Evolutionary conservation across 1,140 invertebrate genomes (phyloP), one percentile per base, ranked within the genome.

Genomic region (Aplysia californica): DNA sequence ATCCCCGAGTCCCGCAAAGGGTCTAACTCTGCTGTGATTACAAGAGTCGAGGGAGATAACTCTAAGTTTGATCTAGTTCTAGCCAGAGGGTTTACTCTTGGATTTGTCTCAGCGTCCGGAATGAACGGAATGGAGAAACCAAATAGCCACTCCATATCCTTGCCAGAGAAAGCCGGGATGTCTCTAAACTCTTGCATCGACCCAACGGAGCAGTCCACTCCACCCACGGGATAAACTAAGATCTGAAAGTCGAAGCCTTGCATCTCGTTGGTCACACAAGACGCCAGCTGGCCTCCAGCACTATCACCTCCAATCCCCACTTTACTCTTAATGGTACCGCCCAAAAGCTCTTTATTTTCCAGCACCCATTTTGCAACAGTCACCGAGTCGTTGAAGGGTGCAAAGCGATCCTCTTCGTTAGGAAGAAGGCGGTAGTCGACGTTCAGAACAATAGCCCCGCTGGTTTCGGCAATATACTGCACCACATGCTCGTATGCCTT

Each of bases 221-320:
- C 10, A 50, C 10, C 10, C n/a, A 50, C 10, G 44, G n/a, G n/a
- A 50, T 50, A 15, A 50, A 15, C 10, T 50, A 15, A 50, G 44
- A 50, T 15, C 10, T 15, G n/a, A 50, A 50, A n/a, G n/a, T n/a
- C 10, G 44, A 50, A n/a, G 44, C 10, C 10, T 15, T 50, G 44
- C 10, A 50, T 50, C n/a, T n/a, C n/a, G 44, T 50, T n/a, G 10
- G n/a, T 15, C 44, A n/a, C n/a, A 50, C 66, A 44, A n/a, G 31
- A 36, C 10, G 66, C 39, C 33, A 68, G 33, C 38, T 68, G 66
- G 3, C 66, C 66, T 18, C 66, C 66, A 23, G 39, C 33, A 21
- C 66, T 68, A 29, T 68, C 66, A 21, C 66, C 66, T 2, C 66
- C 66, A 2, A 68, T 26, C 21, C 66, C 66, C 31, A 68, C 66